These are phyloP conservation scores for Callosobruchus maculatus DNA, from an alignment of 2,888 invertebrate species.

Conservation along the genomic window DNA sequence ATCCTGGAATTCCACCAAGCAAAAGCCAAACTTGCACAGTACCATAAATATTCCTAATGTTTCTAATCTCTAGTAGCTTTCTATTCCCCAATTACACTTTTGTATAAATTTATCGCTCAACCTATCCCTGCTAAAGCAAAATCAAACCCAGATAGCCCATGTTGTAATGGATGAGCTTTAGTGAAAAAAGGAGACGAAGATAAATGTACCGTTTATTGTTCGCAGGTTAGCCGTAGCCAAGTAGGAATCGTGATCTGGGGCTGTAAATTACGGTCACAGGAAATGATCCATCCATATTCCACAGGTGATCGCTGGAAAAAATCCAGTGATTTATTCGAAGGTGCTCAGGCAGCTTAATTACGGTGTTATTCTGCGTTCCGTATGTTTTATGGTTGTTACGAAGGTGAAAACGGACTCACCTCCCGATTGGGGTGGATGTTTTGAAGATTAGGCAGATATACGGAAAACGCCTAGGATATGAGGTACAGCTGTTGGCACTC, in stretches of 20 bases:
- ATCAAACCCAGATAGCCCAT: too few relatives aligned
- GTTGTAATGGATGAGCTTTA: background rate
- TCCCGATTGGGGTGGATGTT: background rate
- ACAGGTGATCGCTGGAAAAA: constrained; percentile 29
- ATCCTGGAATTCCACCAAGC: too few relatives aligned
- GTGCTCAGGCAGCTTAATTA: background rate
- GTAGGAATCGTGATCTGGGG: constrained; percentile 4
- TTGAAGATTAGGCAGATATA: too few relatives aligned
- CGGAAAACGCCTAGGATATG: too few relatives aligned
- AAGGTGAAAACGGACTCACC: background rate
- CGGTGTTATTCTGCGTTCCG: background rate
- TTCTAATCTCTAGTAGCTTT: too few relatives aligned
- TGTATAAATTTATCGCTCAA: too few relatives aligned
- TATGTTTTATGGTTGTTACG: background rate
- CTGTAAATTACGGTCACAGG: constrained; percentile 24
- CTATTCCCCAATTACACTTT: too few relatives aligned
- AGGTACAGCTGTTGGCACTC: too few relatives aligned
- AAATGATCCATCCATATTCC: constrained; percentile 31
- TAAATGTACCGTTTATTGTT: background rate
- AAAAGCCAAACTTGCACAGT: too few relatives aligned
- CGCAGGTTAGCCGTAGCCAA: background rate
- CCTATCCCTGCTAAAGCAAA: too few relatives aligned
- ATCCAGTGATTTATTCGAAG: background rate
- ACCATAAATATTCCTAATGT: too few relatives aligned
- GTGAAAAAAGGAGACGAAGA: background rate